Base-by-base conservation (phyloP, 30 jellyfish, hydroid and myxozoan species). In the Cassiopea xamachana region DNA sequence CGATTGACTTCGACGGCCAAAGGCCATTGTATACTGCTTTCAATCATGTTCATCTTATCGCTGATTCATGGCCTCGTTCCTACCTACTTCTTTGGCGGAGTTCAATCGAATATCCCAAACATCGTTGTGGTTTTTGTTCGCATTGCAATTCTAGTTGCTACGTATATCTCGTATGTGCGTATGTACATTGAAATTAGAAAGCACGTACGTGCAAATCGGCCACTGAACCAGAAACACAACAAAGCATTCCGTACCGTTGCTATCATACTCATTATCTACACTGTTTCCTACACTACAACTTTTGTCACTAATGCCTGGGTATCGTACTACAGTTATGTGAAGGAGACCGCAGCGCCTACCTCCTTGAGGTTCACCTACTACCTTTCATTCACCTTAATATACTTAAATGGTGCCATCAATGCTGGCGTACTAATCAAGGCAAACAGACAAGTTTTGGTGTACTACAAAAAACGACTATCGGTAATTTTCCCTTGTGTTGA, bases 11-110 rank as follows among this genome's bases (percentile, higher is more conserved):
- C 74, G 1, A 69, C 90, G 27, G 79, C 46, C 1, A 27, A 48
- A 1, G 90, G 90, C 9, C 72, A 49, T 59, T 48, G 74, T 46
- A 58, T 45, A 49, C 60, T 49, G n/a, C 47, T 61, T 43, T 2
- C 16, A 12, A 48, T 71, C 81, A 46, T 73, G 61, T 39, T 58
- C 7, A 1, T 18, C 60, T 72, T 69, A 46, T 77, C 95, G n/a
- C 27, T 55, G 1, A 18, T 82, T 55, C 90, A 88, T 48, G 95
- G 95, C 67, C 18, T 79, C 17, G 95, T 79, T 16, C 17, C 95
- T 1, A 64, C 87, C 9, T 88, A 78, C 58, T 88, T 88, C 90
- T 88, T 88, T 73, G 95, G 86, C 10, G 48, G 18, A 9, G 74
- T 69, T 49, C 46, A 44, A 1, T 64, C 95, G 3, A 79, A 7